These are phyloP conservation scores for Epirrita christyi DNA, from an alignment of 2,888 invertebrate genomes.

Conservation along the genomic window DNA sequence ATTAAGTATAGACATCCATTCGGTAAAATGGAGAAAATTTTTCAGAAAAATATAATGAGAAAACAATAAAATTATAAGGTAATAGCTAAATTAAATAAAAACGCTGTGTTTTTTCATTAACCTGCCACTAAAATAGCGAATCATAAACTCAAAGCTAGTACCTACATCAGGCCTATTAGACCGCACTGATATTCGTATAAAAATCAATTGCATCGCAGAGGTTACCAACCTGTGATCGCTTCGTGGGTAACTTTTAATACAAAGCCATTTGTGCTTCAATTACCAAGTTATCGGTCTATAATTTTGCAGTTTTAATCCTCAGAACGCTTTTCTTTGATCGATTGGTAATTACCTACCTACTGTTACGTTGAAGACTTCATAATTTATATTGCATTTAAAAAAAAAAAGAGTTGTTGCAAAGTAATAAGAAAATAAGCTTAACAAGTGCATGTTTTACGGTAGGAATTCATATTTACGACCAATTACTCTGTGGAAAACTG, in stretches of 20 bases:
- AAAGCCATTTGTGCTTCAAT: slow-evolving; percentile 58
- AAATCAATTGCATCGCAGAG: slow-evolving; percentile 53
- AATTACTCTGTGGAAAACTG: too few species aligned
- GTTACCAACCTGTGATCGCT: slow-evolving; percentile 59
- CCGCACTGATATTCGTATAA: slow-evolving; percentile 13
- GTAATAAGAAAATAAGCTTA: slow-evolving; percentile 11
- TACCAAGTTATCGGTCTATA: slow-evolving; percentile 62
- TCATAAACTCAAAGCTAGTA: too few species aligned
- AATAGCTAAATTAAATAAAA: too few species aligned
- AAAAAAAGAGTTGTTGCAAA: neutral
- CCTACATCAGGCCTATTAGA: neutral
- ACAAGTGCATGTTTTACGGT: neutral
- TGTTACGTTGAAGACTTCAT: slow-evolving; percentile 8
- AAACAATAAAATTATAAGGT: too few species aligned
- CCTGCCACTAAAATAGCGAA: too few species aligned
- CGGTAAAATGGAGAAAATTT: too few species aligned
- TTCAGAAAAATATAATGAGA: too few species aligned
- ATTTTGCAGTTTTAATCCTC: slow-evolving; percentile 59
- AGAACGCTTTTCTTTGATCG: slow-evolving; percentile 36
- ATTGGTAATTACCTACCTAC: slow-evolving; percentile 25
- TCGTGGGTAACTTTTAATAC: slow-evolving; percentile 56
- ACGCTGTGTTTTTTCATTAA: too few species aligned
- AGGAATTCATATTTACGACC: too few species aligned
- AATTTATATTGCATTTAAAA: too few species aligned
- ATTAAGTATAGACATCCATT: too few species aligned